Percentiles rank a stretch among this genome's conserved stretches.
Conservation (phyloP, 2,797 vertebrate genomes). For the Poeciliopsis infans region DNA sequence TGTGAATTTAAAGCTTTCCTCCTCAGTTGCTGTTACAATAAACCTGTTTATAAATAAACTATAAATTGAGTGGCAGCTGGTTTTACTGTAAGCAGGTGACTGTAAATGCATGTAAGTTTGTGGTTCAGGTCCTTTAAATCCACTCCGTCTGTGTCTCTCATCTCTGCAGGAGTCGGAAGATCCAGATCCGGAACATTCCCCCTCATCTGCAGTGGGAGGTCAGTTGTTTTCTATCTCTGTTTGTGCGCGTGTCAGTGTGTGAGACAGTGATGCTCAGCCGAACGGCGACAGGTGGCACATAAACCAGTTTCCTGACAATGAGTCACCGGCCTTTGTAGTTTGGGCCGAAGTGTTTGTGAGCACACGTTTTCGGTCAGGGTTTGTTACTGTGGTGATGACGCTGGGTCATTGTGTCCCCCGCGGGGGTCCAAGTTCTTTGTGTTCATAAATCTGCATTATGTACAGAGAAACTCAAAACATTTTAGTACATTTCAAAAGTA, state of each 20-base stretch:
- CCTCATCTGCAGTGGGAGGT: conserved; percentile 98
- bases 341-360: conserved; percentile 18
- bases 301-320: conserved; percentile 57
- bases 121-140: conserved; percentile 72
- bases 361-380: conserved; percentile 21
- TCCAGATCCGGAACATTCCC: conserved; percentile 97
- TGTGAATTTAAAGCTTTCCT: conserved; percentile 12
- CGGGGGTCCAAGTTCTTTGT: conserved; percentile 32
- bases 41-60: conserved; percentile 1
- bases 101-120: conserved; percentile 37
- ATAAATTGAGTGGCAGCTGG: conserved; percentile 6
- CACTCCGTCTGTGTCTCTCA: conserved; percentile 67
- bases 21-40: conserved; percentile 7
- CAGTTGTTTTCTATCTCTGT: conserved; percentile 69
- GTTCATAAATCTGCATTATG: conserved; percentile 1
- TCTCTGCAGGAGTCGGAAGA: conserved; percentile 93
- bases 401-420: conserved; percentile 19
- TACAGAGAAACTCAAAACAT: not conserved
- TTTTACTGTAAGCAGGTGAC: conserved; percentile 48
- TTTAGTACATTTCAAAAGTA: not conserved
- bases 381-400: conserved; percentile 29
- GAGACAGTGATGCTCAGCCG: conserved; percentile 49
- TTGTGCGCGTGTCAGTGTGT: conserved; percentile 36
- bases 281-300: conserved; percentile 59
- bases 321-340: conserved; percentile 53